Evolutionary conservation across 1,140 invertebrate species (phyloP), one percentile per base, ranked within the genome.

Genomic region (Rhagoletis pomonella): DNA sequence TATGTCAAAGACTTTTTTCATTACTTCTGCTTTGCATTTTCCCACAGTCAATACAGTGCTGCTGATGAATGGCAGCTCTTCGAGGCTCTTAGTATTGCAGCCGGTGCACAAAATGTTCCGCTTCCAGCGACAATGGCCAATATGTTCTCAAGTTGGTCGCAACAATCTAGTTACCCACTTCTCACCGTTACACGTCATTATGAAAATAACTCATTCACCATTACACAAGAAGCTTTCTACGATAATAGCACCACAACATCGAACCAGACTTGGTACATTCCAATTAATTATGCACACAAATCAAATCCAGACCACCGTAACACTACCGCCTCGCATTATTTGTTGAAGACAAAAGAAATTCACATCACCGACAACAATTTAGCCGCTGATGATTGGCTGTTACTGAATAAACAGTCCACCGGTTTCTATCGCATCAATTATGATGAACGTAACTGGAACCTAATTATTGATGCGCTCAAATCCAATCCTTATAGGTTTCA

Each of bases 1-100:
- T 4, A 10, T 12, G 4, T 62, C 10, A 62, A 62, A 62, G n/a
- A n/a, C n/a, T n/a, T 67, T 67, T 42, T 67, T 6, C 29, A 9
- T n/a, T n/a, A 67, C 7, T 42, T 67, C 65, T 39, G 65, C 7
- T 47, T 47, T 17, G 10, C 17, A 5, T n/a, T 62, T 62, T n/a
- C 60, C 60, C 44, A 4, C 29, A 93, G 92, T 12, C 50, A 93
- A 90, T 94, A 91, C 86, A 89, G 90, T 3, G 92, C 93, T 84
- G 95, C 96, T 9, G 94, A 94, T 85, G 95, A 96, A 89, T 94
- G 95, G 85, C 94, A 96, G 88, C 91, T 97, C 4, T 97, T 96
- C 94, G 87, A 90, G 0, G 94, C 95, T 14, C 93, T 98, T 14
- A 94, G 95, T 89, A 93, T 94, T 90, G 94, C 94, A 17, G 92